A percentile compares a stretch with the other conserved stretches of the same genome.
These are phyloP conservation scores for Ashinkailepas kermadecensis DNA, from an alignment of 2,888 invertebrate species.

Conservation along the genomic window DNA sequence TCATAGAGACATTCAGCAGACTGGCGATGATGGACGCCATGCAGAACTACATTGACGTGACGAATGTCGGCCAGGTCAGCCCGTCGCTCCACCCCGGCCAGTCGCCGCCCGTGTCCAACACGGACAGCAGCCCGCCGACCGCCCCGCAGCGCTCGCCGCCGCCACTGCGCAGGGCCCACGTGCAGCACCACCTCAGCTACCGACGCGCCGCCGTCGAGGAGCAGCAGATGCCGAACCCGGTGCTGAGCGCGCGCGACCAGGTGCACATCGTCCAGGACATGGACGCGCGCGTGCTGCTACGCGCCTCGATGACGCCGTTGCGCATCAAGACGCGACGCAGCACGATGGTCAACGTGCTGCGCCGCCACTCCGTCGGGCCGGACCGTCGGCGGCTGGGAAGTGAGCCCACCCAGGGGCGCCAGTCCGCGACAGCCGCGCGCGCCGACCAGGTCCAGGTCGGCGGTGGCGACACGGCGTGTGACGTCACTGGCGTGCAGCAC, in stretches of 20 bases:
- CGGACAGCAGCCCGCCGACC: constrained; percentile 14
- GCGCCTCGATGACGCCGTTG: not conserved
- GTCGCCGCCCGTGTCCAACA: constrained; percentile 29
- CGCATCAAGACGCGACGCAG: not conserved
- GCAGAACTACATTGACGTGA: not conserved
- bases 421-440: not conserved
- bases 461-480: not conserved
- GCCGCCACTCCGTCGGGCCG: not conserved
- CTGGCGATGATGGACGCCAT: constrained; percentile 21
- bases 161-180: constrained; percentile 50
- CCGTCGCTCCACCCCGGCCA: constrained; percentile 27
- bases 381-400: not conserved
- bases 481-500: not conserved
- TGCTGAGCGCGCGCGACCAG: constrained; percentile 28
- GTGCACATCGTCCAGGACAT: constrained; percentile 29
- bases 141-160: not conserved
- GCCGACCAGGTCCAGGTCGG: constrained; percentile 24
- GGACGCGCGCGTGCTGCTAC: constrained; percentile 19
- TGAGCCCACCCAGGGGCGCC: not conserved
- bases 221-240: constrained; percentile 65
- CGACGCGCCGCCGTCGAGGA: constrained; percentile 81
- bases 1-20: constrained; percentile 20
- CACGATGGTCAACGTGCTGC: not conserved
- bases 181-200: constrained; percentile 81
- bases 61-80: not conserved